Evolutionary conservation across 2,797 vertebrate genomes (phyloP), one percentile per base, ranked within the genome.

Genomic region (Mormyrops attenuatus): DNA sequence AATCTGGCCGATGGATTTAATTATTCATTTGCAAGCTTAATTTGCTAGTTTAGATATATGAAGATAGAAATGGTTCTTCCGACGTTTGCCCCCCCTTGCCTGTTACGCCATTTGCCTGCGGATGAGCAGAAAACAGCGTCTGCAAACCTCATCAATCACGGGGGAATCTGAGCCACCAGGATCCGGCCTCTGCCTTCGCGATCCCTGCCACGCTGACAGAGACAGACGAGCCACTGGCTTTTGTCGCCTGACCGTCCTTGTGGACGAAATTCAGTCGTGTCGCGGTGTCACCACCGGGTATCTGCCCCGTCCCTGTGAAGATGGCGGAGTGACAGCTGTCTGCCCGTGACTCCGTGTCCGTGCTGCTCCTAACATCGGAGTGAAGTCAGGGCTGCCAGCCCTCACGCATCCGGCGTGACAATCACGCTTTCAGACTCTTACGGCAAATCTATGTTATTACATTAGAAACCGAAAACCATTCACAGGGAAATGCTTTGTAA

Each of bases 61-160:
- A 85, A 53, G 13, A 85, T 15, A 8, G 22, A 50, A 15, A 15
- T 5, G 6, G 13, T 85, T 53, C 50, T 9, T 47, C 84, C 5
- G 84, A 53, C 26, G 26, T 17, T 85, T 30, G 34, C 20, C 47
- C 22, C 13, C 9, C 22, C 13, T 13, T 30, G n/a, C 7, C 49
- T 11, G 49, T 13, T 85, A 52, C 47, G 44, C 44, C 82, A 47
- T 87, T 87, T 87, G 52, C 55, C 55, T 34, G n/a, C 30, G 13
- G 5, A 30, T 87, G 13, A 44, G 15, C 15, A 88, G 60, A 41
- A 22, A 22, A 52, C 41, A 17, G 60, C 47, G 4, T 49, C 60
- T 88, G n/a, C 22, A 49, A 15, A 47, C n/a, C 52, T 89, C 73
- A 89, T 89, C 77, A 85, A 89, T 89, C 88, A 57, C 30, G 9